Percentiles rank a stretch among this genome's conserved stretches.
These are phyloP conservation scores for Tuberolachnus salignus DNA, from an alignment of 2,888 invertebrate species.

Conservation along the genomic window DNA sequence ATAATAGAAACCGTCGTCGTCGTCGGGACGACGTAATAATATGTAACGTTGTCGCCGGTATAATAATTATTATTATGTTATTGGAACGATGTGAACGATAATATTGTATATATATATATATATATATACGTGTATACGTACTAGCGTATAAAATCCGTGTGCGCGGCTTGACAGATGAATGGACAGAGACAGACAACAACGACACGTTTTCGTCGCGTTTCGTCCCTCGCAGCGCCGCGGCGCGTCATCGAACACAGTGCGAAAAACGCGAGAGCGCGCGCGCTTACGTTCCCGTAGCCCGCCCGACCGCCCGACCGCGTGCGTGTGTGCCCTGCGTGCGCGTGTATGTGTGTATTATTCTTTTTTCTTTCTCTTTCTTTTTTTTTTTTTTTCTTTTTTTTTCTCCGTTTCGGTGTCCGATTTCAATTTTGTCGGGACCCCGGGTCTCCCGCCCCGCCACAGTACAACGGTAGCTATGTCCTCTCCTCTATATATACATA, in stretches of 20 bases:
- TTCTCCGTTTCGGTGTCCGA: constrained; percentile 32
- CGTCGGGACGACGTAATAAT: too few relatives aligned
- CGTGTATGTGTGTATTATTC: neutral
- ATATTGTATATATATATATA: too few relatives aligned
- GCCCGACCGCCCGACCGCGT: too few relatives aligned
- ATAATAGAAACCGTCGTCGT: too few relatives aligned
- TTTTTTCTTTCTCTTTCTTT: neutral
- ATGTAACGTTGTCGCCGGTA: too few relatives aligned
- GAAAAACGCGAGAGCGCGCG: constrained; percentile 40
- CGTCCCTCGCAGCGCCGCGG: constrained; percentile 44
- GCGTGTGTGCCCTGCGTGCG: neutral
- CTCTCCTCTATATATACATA: too few relatives aligned
- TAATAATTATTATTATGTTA: too few relatives aligned
- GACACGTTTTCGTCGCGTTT: constrained; percentile 9
- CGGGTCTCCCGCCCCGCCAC: neutral
- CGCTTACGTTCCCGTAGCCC: neutral
- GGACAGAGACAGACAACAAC: constrained; percentile 32
- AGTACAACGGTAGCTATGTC: too few relatives aligned
- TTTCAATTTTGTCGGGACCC: constrained; percentile 44
- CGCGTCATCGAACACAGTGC: constrained; percentile 6
- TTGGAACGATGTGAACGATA: too few relatives aligned
- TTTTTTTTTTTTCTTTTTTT: constrained; percentile 11
- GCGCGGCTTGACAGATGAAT: constrained; percentile 26
- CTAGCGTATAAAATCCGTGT: neutral
- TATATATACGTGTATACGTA: too few relatives aligned